Evolutionary conservation across 2,797 vertebrate species (phyloP).

Genomic region (Melanogrammus aeglefinus): DNA sequence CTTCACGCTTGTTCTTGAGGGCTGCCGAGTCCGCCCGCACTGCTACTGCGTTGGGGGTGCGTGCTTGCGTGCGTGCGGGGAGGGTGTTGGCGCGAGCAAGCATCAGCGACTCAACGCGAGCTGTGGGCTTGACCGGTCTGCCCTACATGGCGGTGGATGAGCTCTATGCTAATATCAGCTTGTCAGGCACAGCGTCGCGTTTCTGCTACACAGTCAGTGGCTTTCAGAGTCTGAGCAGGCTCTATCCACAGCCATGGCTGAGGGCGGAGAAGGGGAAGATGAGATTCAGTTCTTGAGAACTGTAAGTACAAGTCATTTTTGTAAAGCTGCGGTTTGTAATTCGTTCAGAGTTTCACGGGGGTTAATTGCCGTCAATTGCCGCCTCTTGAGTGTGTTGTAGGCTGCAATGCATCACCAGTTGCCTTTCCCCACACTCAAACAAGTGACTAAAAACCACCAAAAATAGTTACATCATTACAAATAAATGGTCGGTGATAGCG

Average conservation of each 20-base stretch:
- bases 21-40: slow-evolving; percentile 3
- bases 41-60: slow-evolving; percentile 21
- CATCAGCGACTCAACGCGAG: slow-evolving; percentile 68
- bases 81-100: slow-evolving; percentile 65
- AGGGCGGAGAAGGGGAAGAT: slow-evolving; percentile 94
- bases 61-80: slow-evolving; percentile 42
- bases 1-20: neutral
- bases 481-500: neutral
- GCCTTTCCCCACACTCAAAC: neutral
- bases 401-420: slow-evolving; percentile 1
- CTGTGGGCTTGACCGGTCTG: slow-evolving; percentile 75
- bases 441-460: neutral
- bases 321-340: neutral
- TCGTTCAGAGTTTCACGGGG: neutral
- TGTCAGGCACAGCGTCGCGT: slow-evolving; percentile 74
- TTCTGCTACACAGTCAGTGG: slow-evolving; percentile 76
- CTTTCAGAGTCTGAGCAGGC: slow-evolving; percentile 84
- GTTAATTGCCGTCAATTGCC: neutral
- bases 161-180: slow-evolving; percentile 88
- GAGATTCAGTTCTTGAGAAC: slow-evolving; percentile 98
- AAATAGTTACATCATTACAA: neutral
- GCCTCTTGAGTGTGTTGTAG: neutral
- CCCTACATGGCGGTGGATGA: slow-evolving; percentile 95
- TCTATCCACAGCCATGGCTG: slow-evolving; percentile 90
- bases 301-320: slow-evolving; percentile 79